These are phyloP conservation scores for Andrena marginata DNA, from an alignment of 2,888 invertebrate species.

Conservation along the genomic window DNA sequence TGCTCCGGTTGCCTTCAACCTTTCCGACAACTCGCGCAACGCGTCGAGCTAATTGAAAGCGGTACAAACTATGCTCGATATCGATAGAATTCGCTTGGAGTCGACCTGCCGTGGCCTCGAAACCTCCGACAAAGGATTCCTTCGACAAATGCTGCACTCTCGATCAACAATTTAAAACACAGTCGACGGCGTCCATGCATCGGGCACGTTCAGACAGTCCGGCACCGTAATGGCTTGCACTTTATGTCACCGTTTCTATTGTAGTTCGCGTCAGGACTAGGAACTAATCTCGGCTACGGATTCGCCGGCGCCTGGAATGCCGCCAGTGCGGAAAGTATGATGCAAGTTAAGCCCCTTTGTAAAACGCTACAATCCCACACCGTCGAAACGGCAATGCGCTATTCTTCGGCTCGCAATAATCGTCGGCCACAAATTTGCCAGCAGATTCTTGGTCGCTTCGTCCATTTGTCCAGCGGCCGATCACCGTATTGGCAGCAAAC, in stretches of 20 bases:
- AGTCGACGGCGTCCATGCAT: slow-evolving; percentile 7
- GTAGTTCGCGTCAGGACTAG: slow-evolving; percentile 62
- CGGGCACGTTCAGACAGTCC: slow-evolving; percentile 36
- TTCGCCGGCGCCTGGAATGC: slow-evolving; percentile 66
- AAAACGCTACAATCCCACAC: slow-evolving; percentile 27
- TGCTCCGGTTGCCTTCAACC: not conserved
- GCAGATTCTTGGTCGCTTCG: not conserved
- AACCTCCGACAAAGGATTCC: not conserved
- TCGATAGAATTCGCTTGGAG: not conserved
- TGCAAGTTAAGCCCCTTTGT: slow-evolving; percentile 35
- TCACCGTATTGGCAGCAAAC: not conserved
- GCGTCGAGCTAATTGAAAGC: not conserved
- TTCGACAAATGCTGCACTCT: slow-evolving; percentile 4
- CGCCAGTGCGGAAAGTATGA: slow-evolving; percentile 60
- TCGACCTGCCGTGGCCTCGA: not conserved
- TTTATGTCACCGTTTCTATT: slow-evolving; percentile 60
- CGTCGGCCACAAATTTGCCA: slow-evolving; percentile 43
- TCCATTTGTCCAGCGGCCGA: not conserved
- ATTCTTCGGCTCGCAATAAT: slow-evolving; percentile 46
- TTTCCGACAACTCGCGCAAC: not conserved
- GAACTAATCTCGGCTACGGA: slow-evolving; percentile 58
- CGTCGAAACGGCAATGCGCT: slow-evolving; percentile 47
- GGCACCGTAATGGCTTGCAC: slow-evolving; percentile 47
- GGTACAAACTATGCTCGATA: not conserved
- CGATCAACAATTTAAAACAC: slow-evolving; percentile 47